Evolutionary conservation across 64 coral and sea anemone genomes (phyloP).

Genomic region (Montipora foliosa): DNA sequence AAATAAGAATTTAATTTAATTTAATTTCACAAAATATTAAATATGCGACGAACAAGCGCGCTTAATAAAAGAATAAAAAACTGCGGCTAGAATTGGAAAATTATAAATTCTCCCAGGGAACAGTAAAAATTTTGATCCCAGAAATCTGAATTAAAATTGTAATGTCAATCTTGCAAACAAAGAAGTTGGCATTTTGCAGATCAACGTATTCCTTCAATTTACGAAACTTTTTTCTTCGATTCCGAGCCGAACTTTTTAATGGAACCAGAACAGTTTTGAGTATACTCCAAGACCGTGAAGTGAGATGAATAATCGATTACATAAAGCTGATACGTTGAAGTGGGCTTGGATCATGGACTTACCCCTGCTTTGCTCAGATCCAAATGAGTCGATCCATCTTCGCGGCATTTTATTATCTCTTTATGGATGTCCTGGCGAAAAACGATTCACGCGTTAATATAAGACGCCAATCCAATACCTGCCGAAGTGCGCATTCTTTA

Average conservation of each 20-base stretch:
- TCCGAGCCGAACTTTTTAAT: no score
- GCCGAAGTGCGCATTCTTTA: not conserved
- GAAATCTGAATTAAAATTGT: not conserved
- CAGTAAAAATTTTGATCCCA: not conserved
- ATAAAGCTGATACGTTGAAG: not conserved
- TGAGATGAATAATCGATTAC: not conserved
- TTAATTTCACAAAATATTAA: conserved; percentile 1
- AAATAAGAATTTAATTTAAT: not conserved
- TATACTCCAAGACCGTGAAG: not conserved
- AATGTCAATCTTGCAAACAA: conserved; percentile 3
- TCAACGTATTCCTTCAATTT: not conserved
- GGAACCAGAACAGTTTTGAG: not conserved
- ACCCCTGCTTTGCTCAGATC: conserved; percentile 98
- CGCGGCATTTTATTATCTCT: conserved; percentile 96
- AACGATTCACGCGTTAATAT: conserved; percentile 15
- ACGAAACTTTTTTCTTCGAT: no score
- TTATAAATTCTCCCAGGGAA: conserved; percentile 18
- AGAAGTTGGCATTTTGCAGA: not conserved
- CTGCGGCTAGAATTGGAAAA: not conserved
- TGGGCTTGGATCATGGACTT: conserved; percentile 13
- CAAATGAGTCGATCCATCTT: conserved; percentile 86
- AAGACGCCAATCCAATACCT: conserved; percentile 20
- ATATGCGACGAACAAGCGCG: not conserved
- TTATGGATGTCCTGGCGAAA: conserved; percentile 92
- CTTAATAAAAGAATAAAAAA: no score